These are phyloP conservation scores for Drosophila pruinosa DNA, from an alignment of 1,140 invertebrate species.

Conservation along the genomic window DNA sequence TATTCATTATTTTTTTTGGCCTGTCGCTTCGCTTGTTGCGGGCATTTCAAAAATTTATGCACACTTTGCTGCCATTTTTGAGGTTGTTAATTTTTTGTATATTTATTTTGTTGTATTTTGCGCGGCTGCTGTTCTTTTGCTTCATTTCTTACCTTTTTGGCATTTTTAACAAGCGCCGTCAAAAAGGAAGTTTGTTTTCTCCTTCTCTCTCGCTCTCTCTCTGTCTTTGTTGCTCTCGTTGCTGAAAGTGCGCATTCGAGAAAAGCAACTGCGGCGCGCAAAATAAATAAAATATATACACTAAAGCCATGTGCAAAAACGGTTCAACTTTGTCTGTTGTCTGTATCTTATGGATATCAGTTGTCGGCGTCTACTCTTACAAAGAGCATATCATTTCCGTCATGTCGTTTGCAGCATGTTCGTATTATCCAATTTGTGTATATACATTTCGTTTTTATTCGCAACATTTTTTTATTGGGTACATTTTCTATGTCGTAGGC, in stretches of 20 bases:
- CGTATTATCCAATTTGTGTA: too few species aligned
- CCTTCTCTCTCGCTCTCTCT: background rate
- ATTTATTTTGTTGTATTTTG: slow-evolving; percentile 22
- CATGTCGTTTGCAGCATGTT: background rate
- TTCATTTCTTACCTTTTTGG: slow-evolving; percentile 59
- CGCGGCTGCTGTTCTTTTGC: slow-evolving; percentile 32
- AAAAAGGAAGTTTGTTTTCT: slow-evolving; percentile 70
- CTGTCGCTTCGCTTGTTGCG: slow-evolving; percentile 45
- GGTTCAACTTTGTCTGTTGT: slow-evolving; percentile 11
- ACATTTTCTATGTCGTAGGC: too few species aligned
- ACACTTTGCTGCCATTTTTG: slow-evolving; percentile 74
- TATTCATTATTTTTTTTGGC: slow-evolving; percentile 22
- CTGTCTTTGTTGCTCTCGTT: slow-evolving; percentile 17
- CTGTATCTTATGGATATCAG: background rate
- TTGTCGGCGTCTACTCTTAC: slow-evolving; percentile 6
- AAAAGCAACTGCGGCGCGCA: slow-evolving; percentile 37
- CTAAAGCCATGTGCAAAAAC: slow-evolving; percentile 44
- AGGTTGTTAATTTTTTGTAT: slow-evolving; percentile 69
- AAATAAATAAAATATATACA: slow-evolving; percentile 42
- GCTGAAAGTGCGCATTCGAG: slow-evolving; percentile 41
- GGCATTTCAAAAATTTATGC: slow-evolving; percentile 77
- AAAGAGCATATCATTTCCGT: background rate
- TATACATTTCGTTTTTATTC: too few species aligned
- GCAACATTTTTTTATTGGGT: too few species aligned
- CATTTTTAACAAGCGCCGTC: slow-evolving; percentile 78